Evolutionary conservation across 2,113 vertebrate genomes (phyloP).

Genomic region (Dasypus novemcinctus): DNA sequence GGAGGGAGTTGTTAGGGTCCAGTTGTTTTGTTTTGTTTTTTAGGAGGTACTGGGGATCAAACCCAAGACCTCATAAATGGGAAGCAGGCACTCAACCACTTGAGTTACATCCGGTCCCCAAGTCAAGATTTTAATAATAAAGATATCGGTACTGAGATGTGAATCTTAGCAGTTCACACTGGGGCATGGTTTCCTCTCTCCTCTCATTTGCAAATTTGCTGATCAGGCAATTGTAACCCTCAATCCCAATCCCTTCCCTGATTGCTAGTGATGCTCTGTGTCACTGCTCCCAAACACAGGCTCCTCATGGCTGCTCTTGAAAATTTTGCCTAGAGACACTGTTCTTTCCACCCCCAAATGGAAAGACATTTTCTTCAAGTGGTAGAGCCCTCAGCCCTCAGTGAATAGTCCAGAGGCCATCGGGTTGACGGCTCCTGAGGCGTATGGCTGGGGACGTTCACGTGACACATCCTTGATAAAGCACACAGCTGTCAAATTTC

Average conservation of each 20-base stretch:
- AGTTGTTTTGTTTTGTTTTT: neutral
- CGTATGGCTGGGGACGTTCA: neutral
- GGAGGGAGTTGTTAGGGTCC: neutral
- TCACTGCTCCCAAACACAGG: neutral
- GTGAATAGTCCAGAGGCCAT: neutral
- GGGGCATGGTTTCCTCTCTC: neutral
- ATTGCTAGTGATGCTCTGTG: neutral
- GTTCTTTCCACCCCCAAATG: neutral
- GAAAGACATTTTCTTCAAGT: neutral
- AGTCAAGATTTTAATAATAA: neutral
- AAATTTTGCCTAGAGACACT: neutral
- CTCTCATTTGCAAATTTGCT: neutral
- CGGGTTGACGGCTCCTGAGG: accelerated
- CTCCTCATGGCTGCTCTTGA: neutral
- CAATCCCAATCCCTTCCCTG: neutral
- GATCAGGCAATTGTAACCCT: neutral
- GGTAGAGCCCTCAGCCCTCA: neutral
- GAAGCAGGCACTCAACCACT: too few species aligned
- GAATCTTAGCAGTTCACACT: neutral
- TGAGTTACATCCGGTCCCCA: too few species aligned
- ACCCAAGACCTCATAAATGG: too few species aligned
- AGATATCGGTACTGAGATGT: neutral
- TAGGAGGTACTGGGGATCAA: too few species aligned
- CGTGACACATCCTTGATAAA: neutral
- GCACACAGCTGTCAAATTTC: neutral